Evolutionary conservation across 2,113 vertebrate species (phyloP), one percentile per base, ranked within the genome.

Genomic region (Anser cygnoides): DNA sequence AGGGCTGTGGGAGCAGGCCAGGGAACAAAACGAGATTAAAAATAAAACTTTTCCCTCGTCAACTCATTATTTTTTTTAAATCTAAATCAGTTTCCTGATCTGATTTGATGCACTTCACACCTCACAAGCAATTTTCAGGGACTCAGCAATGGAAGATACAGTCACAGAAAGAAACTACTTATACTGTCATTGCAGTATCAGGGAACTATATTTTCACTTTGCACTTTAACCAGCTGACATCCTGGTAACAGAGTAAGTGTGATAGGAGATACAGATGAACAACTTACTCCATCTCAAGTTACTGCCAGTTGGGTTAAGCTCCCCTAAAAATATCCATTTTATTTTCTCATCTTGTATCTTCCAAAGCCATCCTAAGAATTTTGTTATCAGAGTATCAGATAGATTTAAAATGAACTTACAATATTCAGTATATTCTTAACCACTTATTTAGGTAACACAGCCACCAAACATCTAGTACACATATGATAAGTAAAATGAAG

Each of bases 101-200:
- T 82, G 80, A 96, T 92, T 71, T 93, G 74, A 95, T 89, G 73
- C 49, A 84, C 81, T 92, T 89, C 77, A 87, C 91, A 92, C 65
- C 73, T 89, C 22, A 17, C 74, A 84, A 68, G 58, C 70, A 89
- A 84, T 95, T 95, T 95, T 89, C 87, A 66, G 84, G 66, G 39
- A 37, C 33, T 87, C 66, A 20, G 87, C 33, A 70, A 84, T 21
- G 28, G 74, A 65, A 95, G 89, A 68, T 87, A 59, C 5, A 54
- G 87, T 72, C 89, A 91, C 39, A 35, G 84, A 92, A 95, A 85
- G 74, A 92, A 87, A 76, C 75, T 73, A 77, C 81, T 95, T 94
- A 85, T 89, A 92, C 25, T 87, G 75, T 91, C 87, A 84, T 65
- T 72, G 91, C 1, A 3, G 31, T 92, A 68, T 83, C 62, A 76